These are phyloP conservation scores for Typhlichthys eigenmanni DNA, from an alignment of 2,797 vertebrate species.

Conservation along the genomic window DNA sequence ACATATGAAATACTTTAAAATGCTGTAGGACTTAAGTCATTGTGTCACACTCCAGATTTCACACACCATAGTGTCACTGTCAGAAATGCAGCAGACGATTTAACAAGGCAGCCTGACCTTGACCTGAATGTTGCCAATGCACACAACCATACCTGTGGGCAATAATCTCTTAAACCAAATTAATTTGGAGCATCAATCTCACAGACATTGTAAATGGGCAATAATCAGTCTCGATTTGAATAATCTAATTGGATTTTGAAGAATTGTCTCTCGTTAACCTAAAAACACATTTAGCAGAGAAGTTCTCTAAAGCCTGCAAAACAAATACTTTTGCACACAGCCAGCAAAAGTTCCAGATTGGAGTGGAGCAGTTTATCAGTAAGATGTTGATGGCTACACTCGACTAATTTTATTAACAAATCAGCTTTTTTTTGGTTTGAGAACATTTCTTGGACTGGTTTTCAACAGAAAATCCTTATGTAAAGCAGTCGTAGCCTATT, in stretches of 20 bases:
- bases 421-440: too few relatives aligned
- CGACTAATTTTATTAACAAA: too few relatives aligned
- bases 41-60: slow-evolving; percentile 14
- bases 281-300: slow-evolving; percentile 70
- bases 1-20: background rate
- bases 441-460: too few relatives aligned
- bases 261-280: slow-evolving; percentile 67
- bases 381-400: too few relatives aligned
- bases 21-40: background rate
- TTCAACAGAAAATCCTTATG: too few relatives aligned
- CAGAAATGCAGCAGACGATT: slow-evolving; percentile 17
- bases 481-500: too few relatives aligned
- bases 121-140: slow-evolving; percentile 76
- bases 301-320: slow-evolving; percentile 31
- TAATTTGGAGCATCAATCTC: slow-evolving; percentile 75
- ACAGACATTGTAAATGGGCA: slow-evolving; percentile 57
- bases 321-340: slow-evolving; percentile 23
- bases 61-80: slow-evolving; percentile 1
- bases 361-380: too few relatives aligned
- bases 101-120: slow-evolving; percentile 70
- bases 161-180: slow-evolving; percentile 72
- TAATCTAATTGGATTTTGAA: slow-evolving; percentile 65
- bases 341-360: slow-evolving; percentile 1
- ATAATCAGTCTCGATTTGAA: slow-evolving; percentile 68
- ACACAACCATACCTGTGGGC: slow-evolving; percentile 68